Conservation (phyloP, 2,113 vertebrate genomes). For the Dendrocopos noguchii region DNA sequence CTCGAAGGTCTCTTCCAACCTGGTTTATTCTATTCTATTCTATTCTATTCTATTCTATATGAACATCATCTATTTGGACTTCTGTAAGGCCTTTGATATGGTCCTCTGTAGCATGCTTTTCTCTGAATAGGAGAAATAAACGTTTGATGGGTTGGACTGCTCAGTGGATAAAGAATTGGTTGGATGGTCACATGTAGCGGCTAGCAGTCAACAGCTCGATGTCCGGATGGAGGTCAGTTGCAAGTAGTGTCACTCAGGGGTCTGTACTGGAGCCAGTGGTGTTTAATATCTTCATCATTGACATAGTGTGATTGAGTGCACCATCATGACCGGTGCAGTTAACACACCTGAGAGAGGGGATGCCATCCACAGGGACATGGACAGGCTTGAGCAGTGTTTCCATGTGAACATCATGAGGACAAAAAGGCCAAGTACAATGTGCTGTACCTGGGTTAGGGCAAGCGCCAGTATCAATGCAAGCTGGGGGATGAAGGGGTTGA, state of each 20-base stretch:
- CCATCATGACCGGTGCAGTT: rapidly evolving
- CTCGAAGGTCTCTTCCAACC: too few relatives aligned
- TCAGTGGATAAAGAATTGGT: not conserved
- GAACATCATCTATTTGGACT: not conserved
- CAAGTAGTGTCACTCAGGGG: not conserved
- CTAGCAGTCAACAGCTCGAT: too few relatives aligned
- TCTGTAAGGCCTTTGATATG: not conserved
- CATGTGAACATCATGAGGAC: not conserved
- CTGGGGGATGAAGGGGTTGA: not conserved
- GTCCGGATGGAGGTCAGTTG: not conserved
- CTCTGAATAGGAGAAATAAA: rapidly evolving
- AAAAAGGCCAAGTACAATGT: not conserved
- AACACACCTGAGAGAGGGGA: rapidly evolving
- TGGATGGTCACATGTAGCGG: not conserved
- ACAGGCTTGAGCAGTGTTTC: not conserved
- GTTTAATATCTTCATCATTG: not conserved
- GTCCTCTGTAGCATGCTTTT: not conserved
- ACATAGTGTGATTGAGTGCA: rapidly evolving
- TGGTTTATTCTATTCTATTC: too few relatives aligned
- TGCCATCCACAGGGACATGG: not conserved
- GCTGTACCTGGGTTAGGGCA: rapidly evolving
- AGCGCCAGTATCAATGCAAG: rapidly evolving
- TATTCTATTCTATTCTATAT: too few relatives aligned
- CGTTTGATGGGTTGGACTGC: not conserved
- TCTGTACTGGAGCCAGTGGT: not conserved